Base-by-base conservation (phyloP, 2,888 invertebrate genomes). In the Criorhina ranunculi region DNA sequence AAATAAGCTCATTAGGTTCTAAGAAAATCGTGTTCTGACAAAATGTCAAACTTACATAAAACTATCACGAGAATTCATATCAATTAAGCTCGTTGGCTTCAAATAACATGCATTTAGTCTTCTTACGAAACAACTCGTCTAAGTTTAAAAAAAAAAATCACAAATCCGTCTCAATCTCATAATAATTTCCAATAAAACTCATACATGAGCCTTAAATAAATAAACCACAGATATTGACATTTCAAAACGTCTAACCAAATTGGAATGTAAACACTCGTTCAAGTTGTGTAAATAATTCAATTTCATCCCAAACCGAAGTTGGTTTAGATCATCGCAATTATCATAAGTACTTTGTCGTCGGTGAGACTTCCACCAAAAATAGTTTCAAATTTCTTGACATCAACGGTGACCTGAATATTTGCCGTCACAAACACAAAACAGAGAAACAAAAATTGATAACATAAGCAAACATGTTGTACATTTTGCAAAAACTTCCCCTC, bases 251-350 rank as follows among this genome's bases (percentile, higher is more conserved):
- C 53, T 8, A 53, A 9, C 19, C 8, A 66, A n/a, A 17, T 35
- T 24, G 35, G 24, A 64, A 64, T 64, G 64, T 17, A 35, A 33
- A 35, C 12, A 64, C 42, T 33, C 19, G 19, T 46, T 24, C 17
- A 57, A 19, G n/a, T 19, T 55, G 44, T 12, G 55, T 33, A 69
- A 69, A 57, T 24, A 51, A 53, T n/a, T 33, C 5, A n/a, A 4
- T 40, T 53, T 53, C 44, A 6, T 8, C n/a, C 19, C 35, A 24
- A 11, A 17, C 1, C 6, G 2, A 24, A 17, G 17, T 29, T 5
- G 0, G 2, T n/a, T 69, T 69, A 33, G 55, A 33, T 69, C 69
- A 69, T 57, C 44, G 15, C 9, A 69, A 57, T 69, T 69, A 57
- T 24, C 69, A 57, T 35, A 9, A 9, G 37, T 29, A 51, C 35